Evolutionary conservation across 2,113 vertebrate species (phyloP), one percentile per base, ranked within the genome.

Genomic region (Mixornis gularis): DNA sequence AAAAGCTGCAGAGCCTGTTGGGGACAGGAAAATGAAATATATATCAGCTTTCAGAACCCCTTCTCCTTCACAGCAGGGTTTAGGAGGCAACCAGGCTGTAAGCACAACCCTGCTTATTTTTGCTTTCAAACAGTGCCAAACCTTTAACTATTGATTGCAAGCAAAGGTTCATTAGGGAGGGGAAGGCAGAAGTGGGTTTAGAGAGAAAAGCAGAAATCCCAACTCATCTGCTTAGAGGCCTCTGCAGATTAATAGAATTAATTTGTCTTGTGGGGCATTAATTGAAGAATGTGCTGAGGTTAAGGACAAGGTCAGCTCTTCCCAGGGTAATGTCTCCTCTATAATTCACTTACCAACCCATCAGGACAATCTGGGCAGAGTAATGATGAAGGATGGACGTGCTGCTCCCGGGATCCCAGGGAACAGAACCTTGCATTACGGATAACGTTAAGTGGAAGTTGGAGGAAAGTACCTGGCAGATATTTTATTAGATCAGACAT

Each of bases 221-320:
- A 89, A n/a, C 63, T 93, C 83, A 80, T 43, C 73, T 85, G 41
- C 83, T 94, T 26, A 30, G 73, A 79, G 76, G 41, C 71, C 81
- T 87, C 85, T 62, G 3, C 6, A 13, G 91, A 95, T 93, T 93
- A 89, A 95, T 74, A 64, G 82, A 94, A 93, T 94, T 93, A 89
- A 94, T 96, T 94, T 85, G 63, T 85, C 83, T 85, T 66, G 43
- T 6, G 13, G 71, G 76, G 68, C 85, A 92, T 93, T 96, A 96
- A 96, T 93, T 96, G 91, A 91, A 93, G 85, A 81, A 87, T 80
- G 80, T 94, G 87, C 90, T 89, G 74, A 93, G 93, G 94, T 88
- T 90, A 94, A 95, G 87, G 85, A 94, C 90, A 95, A 97, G 91
- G 92, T 93, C 93, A 95, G 56, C 80, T 94, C 74, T 81, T 87